A percentile compares a stretch with the other conserved stretches of the same genome.
These are phyloP conservation scores for Sebastes ruberrimus DNA, from an alignment of 2,797 vertebrate species.

Conservation along the genomic window DNA sequence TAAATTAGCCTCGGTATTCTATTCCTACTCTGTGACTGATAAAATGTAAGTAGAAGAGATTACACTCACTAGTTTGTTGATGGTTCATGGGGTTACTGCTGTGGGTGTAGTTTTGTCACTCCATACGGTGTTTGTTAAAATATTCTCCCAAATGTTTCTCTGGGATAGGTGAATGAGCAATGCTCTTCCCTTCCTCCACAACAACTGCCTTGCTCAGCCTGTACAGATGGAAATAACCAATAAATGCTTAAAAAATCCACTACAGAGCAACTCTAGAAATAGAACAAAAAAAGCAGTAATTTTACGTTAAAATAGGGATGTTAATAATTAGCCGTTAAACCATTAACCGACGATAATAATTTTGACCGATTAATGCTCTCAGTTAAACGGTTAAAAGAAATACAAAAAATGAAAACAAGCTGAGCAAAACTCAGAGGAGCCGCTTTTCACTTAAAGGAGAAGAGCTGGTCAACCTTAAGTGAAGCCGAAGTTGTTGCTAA, in stretches of 20 bases:
- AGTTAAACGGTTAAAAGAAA: too few species aligned
- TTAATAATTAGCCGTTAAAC: too few species aligned
- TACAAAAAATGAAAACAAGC: rapidly evolving
- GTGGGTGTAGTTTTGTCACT: background rate
- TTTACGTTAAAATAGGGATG: background rate
- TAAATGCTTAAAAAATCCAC: background rate
- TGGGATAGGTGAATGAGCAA: background rate
- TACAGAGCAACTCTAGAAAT: background rate
- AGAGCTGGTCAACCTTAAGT: too few species aligned
- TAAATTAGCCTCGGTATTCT: background rate
- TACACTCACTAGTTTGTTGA: background rate
- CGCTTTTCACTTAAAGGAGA: too few species aligned
- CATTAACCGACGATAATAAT: too few species aligned
- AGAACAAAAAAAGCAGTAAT: background rate
- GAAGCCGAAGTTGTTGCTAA: too few species aligned
- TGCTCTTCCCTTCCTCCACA: background rate
- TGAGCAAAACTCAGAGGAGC: too few species aligned
- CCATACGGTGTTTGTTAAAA: background rate
- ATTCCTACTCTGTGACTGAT: background rate
- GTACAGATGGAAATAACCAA: background rate
- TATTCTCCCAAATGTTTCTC: background rate
- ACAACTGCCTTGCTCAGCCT: background rate
- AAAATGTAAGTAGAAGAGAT: background rate
- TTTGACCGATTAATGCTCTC: too few species aligned
- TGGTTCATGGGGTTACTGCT: background rate